Conservation (phyloP, 2,113 vertebrate species). For the Vulpes vulpes region DNA sequence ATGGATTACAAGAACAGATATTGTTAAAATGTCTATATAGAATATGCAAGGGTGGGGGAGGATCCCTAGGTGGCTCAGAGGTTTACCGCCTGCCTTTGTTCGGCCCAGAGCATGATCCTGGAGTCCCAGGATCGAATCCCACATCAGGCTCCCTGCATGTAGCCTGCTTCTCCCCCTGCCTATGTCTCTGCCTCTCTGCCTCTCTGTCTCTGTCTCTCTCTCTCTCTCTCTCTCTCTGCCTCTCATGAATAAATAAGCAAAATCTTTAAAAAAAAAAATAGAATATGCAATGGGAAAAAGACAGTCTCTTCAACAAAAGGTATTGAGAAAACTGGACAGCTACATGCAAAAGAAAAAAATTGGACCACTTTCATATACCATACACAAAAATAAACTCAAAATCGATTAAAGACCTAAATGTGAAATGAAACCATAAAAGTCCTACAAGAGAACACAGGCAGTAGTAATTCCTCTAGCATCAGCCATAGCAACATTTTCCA, state of each 20-base stretch:
- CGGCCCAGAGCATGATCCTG: too few species aligned
- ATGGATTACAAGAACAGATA: not conserved
- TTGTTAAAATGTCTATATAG: not conserved
- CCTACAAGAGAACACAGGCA: not conserved
- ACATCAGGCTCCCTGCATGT: too few species aligned
- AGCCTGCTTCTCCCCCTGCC: too few species aligned
- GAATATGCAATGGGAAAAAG: not conserved
- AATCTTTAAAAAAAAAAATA: not conserved
- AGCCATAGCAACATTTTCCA: not conserved
- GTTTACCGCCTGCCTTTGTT: too few species aligned
- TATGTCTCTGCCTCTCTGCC: too few species aligned
- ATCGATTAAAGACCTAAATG: not conserved
- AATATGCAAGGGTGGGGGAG: too few species aligned
- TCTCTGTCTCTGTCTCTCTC: too few species aligned
- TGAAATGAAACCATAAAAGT: not conserved
- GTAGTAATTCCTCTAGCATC: not conserved
- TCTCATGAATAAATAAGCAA: too few species aligned
- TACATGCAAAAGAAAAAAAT: not conserved
- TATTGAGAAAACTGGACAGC: not conserved
- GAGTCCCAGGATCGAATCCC: too few species aligned
- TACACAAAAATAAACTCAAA: not conserved
- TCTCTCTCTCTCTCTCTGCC: too few species aligned
- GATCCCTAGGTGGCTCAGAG: too few species aligned
- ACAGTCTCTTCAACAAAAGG: not conserved
- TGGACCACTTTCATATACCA: not conserved